These are phyloP conservation scores for Theristus sp. DNA, from an alignment of 2,888 invertebrate genomes.

Conservation along the genomic window DNA sequence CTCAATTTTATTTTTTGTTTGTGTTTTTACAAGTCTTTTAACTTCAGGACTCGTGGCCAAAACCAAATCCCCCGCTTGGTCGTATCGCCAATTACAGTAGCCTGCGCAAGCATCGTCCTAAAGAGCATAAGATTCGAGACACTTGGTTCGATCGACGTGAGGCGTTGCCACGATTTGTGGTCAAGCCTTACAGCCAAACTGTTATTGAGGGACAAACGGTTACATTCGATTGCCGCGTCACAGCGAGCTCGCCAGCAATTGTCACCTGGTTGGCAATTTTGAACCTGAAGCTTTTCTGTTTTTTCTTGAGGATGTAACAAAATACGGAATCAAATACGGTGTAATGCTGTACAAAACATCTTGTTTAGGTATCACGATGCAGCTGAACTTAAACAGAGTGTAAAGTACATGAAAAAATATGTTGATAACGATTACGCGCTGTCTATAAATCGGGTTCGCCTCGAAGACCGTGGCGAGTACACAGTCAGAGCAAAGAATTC, in stretches of 20 bases:
- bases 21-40: background rate
- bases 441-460: constrained; percentile 80
- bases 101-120: constrained; percentile 75
- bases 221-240: constrained; percentile 87
- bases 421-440: constrained; percentile 88
- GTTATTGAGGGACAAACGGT: constrained; percentile 93
- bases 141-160: constrained; percentile 39
- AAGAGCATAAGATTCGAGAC: constrained; percentile 89
- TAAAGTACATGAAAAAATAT: constrained; percentile 97
- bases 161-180: constrained; percentile 57
- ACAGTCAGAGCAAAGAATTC: constrained; percentile 88
- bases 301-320: too few species aligned
- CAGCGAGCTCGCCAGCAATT: constrained; percentile 74
- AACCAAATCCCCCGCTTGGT: constrained; percentile 75
- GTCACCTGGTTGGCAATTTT: constrained; percentile 58
- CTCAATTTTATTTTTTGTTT: too few species aligned
- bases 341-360: too few species aligned
- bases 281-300: background rate
- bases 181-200: constrained; percentile 81
- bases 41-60: constrained; percentile 35
- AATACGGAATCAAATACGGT: too few species aligned
- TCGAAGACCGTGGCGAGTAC: constrained; percentile 91
- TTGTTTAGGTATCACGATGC: constrained; percentile 52
- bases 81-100: constrained; percentile 91
- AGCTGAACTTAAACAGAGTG: constrained; percentile 77